A percentile compares a stretch with the other conserved stretches of the same genome.
Evolutionary conservation across 2,888 invertebrate species (phyloP).

Genomic region (Calliphora vomitoria): DNA sequence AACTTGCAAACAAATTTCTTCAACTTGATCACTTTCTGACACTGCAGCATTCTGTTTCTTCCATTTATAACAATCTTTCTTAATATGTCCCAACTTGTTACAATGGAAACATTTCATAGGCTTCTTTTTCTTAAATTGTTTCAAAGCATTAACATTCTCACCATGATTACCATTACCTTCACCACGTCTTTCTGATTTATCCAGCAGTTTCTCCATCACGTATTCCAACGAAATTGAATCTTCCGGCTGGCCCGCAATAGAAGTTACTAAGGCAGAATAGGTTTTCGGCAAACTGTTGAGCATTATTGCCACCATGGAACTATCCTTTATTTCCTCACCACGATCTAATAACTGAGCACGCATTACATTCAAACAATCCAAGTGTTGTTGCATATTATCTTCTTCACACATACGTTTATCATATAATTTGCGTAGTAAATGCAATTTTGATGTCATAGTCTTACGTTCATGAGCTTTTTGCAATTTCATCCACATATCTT

Average conservation of each 20-base stretch:
- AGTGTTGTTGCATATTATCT: too few relatives aligned
- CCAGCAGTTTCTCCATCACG: background rate
- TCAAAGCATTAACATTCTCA: constrained; percentile 25
- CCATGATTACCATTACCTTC: constrained; percentile 1
- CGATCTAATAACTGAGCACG: background rate
- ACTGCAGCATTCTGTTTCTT: background rate
- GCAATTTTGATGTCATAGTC: background rate
- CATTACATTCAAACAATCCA: too few relatives aligned
- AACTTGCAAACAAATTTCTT: constrained; percentile 5
- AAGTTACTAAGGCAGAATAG: constrained; percentile 4
- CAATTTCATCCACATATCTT: constrained; percentile 6
- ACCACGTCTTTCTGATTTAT: constrained; percentile 16
- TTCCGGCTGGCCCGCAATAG: constrained; percentile 21
- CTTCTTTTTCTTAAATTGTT: constrained; percentile 16
- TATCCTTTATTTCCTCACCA: background rate
- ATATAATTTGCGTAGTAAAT: too few relatives aligned
- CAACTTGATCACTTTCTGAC: background rate
- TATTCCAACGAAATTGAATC: background rate
- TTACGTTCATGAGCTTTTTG: constrained; percentile 13
- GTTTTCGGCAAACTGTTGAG: constrained; percentile 5
- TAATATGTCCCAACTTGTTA: too few relatives aligned
- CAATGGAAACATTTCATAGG: too few relatives aligned
- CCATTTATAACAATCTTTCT: too few relatives aligned
- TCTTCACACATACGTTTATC: too few relatives aligned
- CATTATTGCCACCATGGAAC: background rate